Percentiles rank a stretch among this genome's conserved stretches.
phyloP scores from a whole-genome alignment of 2,888 invertebrate species.

The Cerastis rubricosa region DNA sequence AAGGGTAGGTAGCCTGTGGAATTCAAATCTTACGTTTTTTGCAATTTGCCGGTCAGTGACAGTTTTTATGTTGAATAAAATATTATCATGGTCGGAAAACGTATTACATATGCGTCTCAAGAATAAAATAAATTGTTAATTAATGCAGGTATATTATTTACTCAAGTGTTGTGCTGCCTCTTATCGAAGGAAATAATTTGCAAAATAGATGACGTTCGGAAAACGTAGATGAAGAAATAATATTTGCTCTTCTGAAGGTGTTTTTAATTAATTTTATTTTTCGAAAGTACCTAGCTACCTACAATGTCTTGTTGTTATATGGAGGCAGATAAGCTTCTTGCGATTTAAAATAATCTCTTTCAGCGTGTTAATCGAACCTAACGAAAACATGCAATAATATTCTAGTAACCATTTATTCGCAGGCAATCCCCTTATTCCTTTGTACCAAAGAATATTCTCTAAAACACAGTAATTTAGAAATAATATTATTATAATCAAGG shows the following conservation, averaged over 20 bases:
- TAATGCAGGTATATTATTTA: slow-evolving; percentile 1
- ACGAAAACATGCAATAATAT: too few relatives aligned
- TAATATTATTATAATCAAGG: too few relatives aligned
- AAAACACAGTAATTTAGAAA: too few relatives aligned
- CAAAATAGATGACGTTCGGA: not conserved
- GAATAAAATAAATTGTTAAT: not conserved
- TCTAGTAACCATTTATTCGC: too few relatives aligned
- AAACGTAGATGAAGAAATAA: slow-evolving; percentile 8
- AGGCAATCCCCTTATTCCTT: too few relatives aligned
- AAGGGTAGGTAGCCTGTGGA: too few relatives aligned
- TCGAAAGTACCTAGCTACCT: not conserved
- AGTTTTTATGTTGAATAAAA: too few relatives aligned
- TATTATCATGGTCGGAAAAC: too few relatives aligned
- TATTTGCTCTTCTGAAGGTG: not conserved
- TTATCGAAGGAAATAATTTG: not conserved
- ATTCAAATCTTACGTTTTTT: too few relatives aligned
- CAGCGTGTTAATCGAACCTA: too few relatives aligned
- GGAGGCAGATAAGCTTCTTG: not conserved
- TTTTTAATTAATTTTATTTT: not conserved
- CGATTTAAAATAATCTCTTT: not conserved
- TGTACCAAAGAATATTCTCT: too few relatives aligned
- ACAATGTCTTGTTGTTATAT: not conserved
- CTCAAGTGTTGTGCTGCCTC: not conserved
- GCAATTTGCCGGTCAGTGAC: too few relatives aligned
- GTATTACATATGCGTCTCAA: not conserved